These are phyloP conservation scores for Theretra japonica DNA, from an alignment of 2,888 invertebrate species.

Conservation along the genomic window DNA sequence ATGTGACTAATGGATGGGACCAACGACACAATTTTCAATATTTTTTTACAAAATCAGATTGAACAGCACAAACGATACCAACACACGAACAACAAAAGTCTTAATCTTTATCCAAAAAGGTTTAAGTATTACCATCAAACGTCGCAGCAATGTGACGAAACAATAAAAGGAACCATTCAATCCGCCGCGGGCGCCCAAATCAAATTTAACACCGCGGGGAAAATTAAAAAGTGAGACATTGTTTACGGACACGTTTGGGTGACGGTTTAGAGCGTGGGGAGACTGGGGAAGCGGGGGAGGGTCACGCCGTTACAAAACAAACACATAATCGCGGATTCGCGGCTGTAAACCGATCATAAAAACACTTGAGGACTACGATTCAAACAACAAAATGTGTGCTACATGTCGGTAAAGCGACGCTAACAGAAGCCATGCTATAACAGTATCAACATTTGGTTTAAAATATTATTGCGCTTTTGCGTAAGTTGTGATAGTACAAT, in stretches of 20 bases:
- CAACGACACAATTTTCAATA: too few relatives aligned
- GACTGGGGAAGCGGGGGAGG: conserved; percentile 13
- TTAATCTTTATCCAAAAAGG: conserved; percentile 20
- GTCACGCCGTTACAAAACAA: conserved; percentile 48
- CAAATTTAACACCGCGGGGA: conserved; percentile 27
- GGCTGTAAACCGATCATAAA: conserved; percentile 53
- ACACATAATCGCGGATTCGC: conserved; percentile 43
- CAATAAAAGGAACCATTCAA: conserved; percentile 26
- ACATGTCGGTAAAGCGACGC: conserved; percentile 8
- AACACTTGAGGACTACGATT: conserved; percentile 42
- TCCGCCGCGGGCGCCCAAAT: conserved; percentile 22
- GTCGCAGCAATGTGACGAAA: conserved; percentile 5
- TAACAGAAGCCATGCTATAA: conserved; percentile 39
- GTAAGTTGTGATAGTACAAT: too few relatives aligned
- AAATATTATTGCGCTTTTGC: background rate
- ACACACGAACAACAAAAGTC: background rate
- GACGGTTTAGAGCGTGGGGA: conserved; percentile 26
- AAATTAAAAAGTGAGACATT: conserved; percentile 39
- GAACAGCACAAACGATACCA: background rate
- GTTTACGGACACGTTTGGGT: conserved; percentile 36
- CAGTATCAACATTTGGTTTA: background rate
- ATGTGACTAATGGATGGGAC: too few relatives aligned
- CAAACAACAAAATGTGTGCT: conserved; percentile 41
- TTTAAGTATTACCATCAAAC: conserved; percentile 11
- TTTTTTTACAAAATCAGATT: background rate